Conservation (phyloP, 2,888 invertebrate species). For the Sinhomidia bicolor region DNA sequence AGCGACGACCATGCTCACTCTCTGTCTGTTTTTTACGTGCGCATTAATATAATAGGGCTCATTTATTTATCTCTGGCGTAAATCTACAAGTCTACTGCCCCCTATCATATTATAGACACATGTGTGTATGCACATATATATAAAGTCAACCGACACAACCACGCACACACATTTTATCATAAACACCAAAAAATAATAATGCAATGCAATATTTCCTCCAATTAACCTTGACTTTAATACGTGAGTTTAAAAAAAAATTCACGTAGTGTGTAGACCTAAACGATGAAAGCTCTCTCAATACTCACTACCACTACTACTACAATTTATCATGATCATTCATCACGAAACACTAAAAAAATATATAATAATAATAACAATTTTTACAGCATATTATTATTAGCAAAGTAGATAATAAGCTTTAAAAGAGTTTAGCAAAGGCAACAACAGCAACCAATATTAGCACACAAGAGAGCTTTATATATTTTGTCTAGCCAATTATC, state of each 20-base stretch:
- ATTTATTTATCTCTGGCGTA: constrained; percentile 28
- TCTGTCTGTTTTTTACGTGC: constrained; percentile 28
- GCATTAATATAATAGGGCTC: constrained; percentile 40
- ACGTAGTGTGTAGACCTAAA: not conserved
- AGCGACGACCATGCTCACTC: not conserved
- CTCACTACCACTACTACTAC: too few relatives aligned
- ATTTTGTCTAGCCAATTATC: constrained; percentile 28
- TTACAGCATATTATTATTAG: constrained; percentile 43
- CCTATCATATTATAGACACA: not conserved
- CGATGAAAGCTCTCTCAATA: not conserved
- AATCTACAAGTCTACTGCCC: constrained; percentile 20
- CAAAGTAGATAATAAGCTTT: constrained; percentile 14
- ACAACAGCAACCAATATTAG: not conserved
- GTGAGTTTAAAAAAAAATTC: constrained; percentile 21
- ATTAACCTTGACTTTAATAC: constrained; percentile 69
- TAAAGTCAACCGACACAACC: not conserved
- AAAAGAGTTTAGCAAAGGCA: too few relatives aligned
- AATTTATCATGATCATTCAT: constrained; percentile 53
- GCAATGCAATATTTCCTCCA: constrained; percentile 53
- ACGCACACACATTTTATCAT: too few relatives aligned
- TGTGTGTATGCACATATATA: too few relatives aligned
- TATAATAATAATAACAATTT: too few relatives aligned
- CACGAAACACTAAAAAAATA: constrained; percentile 28
- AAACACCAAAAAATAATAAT: not conserved
- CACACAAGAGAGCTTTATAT: constrained; percentile 9